These are phyloP conservation scores for Eidolon helvum DNA, from an alignment of 2,113 vertebrate genomes.

Conservation along the genomic window DNA sequence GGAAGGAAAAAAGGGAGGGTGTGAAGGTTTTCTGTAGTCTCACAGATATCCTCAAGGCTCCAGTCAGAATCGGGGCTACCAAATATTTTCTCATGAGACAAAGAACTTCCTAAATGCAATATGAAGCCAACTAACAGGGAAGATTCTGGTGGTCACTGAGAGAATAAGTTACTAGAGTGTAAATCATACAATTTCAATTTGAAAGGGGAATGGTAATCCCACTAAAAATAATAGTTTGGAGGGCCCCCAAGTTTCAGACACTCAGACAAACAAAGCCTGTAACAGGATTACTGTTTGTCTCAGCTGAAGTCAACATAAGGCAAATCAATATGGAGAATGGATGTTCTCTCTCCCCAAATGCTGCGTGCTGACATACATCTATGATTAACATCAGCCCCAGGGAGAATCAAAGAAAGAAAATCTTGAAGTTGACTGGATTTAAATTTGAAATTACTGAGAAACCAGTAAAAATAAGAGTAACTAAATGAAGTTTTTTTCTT, in stretches of 20 bases:
- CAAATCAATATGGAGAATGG: background rate
- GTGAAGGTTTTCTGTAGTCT: background rate
- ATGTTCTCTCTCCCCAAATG: background rate
- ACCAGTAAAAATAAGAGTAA: background rate
- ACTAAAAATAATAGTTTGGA: background rate
- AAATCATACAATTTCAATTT: background rate
- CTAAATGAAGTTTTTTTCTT: constrained; percentile 36
- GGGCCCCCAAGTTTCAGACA: background rate
- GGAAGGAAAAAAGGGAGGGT: background rate
- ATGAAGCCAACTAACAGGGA: background rate
- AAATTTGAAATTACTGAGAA: constrained; percentile 33
- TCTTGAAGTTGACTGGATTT: background rate
- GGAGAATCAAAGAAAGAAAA: background rate
- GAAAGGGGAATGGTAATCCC: background rate
- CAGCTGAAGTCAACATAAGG: background rate
- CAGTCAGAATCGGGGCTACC: background rate
- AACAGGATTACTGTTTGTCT: background rate
- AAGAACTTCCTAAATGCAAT: background rate
- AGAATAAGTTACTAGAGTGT: background rate
- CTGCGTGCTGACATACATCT: background rate
- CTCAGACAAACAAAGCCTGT: background rate
- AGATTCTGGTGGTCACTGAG: background rate
- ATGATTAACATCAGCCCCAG: background rate
- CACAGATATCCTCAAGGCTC: background rate
- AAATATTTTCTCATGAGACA: background rate